Evolutionary conservation across 2,888 invertebrate genomes (phyloP), one percentile per base, ranked within the genome.

Genomic region (Arge pagana): DNA sequence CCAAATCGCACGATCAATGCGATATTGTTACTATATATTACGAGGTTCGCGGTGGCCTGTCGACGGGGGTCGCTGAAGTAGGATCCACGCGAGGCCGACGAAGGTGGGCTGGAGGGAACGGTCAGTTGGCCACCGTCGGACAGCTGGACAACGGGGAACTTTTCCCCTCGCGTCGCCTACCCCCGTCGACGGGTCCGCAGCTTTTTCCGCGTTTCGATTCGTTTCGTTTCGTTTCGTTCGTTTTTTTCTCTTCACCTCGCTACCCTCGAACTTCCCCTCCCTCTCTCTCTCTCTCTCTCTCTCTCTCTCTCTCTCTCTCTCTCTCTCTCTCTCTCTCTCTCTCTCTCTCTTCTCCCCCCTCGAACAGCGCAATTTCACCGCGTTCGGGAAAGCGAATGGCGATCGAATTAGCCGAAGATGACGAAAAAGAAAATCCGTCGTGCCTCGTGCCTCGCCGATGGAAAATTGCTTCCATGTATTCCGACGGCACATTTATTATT

Each of bases 11-110:
- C 45, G 45, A 45, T 45, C 45, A 45, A 45, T 45, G 45, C 45
- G 45, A 45, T 45, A 45, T 45, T 45, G 45, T 45, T 45, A n/a
- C n/a, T n/a, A n/a, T n/a, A n/a, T n/a, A n/a, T n/a, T n/a, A 45
- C 45, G 45, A 45, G 33, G 33, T 45, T 45, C 45, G 35, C 45
- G 31, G 45, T 35, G 45, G 45, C 45, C 45, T 45, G 35, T 45
- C n/a, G n/a, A 45, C 45, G 45, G 45, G 45, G 45, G 31, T 35
- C 35, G 35, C 45, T 5, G 33, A 35, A 45, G n/a, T 35, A 45
- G 45, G 45, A 35, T 33, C 45, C 33, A 45, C 45, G 10, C 19
- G 23, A 42, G 18, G 13, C 24, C 31, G 42, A 19, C 19, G 30
- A 40, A n/a, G n/a, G n/a, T n/a, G n/a, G n/a, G n/a, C n/a, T n/a